Evolutionary conservation across 2,888 invertebrate species (phyloP), one percentile per base, ranked within the genome.

Genomic region (Tiphia femorata): DNA sequence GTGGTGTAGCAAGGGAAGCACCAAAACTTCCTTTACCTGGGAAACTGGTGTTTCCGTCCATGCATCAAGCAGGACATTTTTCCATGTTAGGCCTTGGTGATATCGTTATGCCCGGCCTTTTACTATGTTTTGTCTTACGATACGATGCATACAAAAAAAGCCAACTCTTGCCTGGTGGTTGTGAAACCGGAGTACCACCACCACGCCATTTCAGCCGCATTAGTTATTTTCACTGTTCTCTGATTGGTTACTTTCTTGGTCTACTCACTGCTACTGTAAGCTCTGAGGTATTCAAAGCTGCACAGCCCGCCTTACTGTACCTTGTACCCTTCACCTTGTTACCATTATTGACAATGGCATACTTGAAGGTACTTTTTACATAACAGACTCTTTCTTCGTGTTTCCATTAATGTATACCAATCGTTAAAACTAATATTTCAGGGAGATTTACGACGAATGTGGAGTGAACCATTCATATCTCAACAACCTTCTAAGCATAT

Each of bases 161-260:
- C 46, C 94, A 93, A 80, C 87, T 92, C 43, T 86, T 90, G 58
- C 84, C 81, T 10, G 83, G 83, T 43, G 83, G 83, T 44, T 88
- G 88, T 77, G 88, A 88, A 74, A 86, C 88, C 78, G 88, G 88
- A 38, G 88, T 88, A 64, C 88, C 88, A 50, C 87, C 86, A 4
- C 90, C 86, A 10, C 76, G 83, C 42, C 83, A 83, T 58, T 68
- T 83, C 5, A 80, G 75, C 58, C 88, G 91, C 67, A 87, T 93
- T 78, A 96, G 96, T 79, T 98, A 98, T 88, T 98, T 98, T 89
- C 98, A 98, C 87, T 98, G 97, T 88, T 97, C 97, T 79, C 89
- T 98, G 82, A 91, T 98, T 84, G 98, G 98, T 80, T 96, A 98
- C 87, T 97, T 97, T 87, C 89, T 98, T 83, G 97, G 97, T 76